Base-by-base conservation (phyloP, 2,888 invertebrate species). In the Himalopsyche japonica region DNA sequence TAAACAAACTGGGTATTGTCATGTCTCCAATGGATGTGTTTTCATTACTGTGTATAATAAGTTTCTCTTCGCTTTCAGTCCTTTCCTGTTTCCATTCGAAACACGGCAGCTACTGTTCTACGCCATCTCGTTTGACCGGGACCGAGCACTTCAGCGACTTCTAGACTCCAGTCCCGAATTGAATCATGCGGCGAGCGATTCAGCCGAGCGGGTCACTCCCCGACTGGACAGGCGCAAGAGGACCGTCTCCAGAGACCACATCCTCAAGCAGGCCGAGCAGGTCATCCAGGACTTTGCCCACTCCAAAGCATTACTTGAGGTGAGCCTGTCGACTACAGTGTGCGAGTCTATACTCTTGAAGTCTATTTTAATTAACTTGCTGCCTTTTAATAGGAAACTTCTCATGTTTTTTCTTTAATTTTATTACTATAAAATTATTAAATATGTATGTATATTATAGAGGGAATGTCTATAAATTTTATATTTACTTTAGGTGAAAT, bases 51-150 rank as follows among this genome's bases (percentile, higher is more conserved):
- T 15, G 3, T 43, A 43, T 43, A 43, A 43, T n/a, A n/a, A 43
- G 43, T 43, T 3, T 3, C 15, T 30, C 1, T 70, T 30, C 3
- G 82, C 82, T 89, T 89, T 15, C 90, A 96, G 97, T 89, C 98
- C 99, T 80, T 99, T 99, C 93, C 93, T 99, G 88, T 97, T 99
- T 90, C 98, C 99, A 82, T 99, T 99, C 92, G 98, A 99, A 90
- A 98, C 98, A 78, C 95, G 99, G 24, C 99, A 99, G 92, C 93
- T 99, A 89, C 91, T 99, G 87, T 97, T 99, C 92, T 99, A 99
- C 92, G 98, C 98, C 87, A 98, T 98, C 82, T 97, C 98, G 86
- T 99, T 99, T 92, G 99, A 99, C 93, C 95, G 99, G 84, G 98
- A 98, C 92, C 95, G 99, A 89, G 99, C 99, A 80, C 92, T 99